phyloP scores from a whole-genome alignment of 2,797 vertebrate genomes.

The Borostomias antarcticus region DNA sequence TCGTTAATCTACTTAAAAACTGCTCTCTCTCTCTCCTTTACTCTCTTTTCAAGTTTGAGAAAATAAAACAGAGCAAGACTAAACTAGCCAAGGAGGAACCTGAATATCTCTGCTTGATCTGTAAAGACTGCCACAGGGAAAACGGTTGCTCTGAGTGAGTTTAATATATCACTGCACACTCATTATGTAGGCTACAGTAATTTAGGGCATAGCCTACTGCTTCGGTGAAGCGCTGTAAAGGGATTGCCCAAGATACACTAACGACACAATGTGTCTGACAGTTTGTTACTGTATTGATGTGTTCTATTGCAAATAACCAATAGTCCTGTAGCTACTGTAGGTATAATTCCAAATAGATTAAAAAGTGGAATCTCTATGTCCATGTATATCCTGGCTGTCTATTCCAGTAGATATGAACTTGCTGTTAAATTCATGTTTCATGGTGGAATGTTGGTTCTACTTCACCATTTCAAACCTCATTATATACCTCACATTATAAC shows the following conservation, averaged over 20 bases:
- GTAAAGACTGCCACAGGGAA: slow-evolving; percentile 28
- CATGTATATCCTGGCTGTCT: no score
- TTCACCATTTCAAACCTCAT: no score
- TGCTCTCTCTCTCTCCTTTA: background rate
- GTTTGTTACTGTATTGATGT: background rate
- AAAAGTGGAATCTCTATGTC: no score
- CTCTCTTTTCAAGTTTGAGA: background rate
- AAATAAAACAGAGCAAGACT: slow-evolving; percentile 34
- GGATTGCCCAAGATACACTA: background rate
- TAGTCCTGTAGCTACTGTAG: no score
- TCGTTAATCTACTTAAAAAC: background rate
- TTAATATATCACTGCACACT: background rate
- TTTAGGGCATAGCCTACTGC: no score
- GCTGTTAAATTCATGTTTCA: no score
- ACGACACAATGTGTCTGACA: background rate
- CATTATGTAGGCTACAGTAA: background rate
- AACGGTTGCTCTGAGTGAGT: slow-evolving; percentile 25
- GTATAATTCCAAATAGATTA: no score
- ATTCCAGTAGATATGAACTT: no score
- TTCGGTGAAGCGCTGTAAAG: no score
- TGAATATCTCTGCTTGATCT: background rate
- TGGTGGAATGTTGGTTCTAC: no score
- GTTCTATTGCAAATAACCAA: no score
- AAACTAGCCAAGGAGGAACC: slow-evolving; percentile 44
- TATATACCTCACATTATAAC: no score